A percentile compares a stretch with the other conserved stretches of the same genome.
Conservation (phyloP, 2,797 vertebrate genomes). For the Malurus splendens region DNA sequence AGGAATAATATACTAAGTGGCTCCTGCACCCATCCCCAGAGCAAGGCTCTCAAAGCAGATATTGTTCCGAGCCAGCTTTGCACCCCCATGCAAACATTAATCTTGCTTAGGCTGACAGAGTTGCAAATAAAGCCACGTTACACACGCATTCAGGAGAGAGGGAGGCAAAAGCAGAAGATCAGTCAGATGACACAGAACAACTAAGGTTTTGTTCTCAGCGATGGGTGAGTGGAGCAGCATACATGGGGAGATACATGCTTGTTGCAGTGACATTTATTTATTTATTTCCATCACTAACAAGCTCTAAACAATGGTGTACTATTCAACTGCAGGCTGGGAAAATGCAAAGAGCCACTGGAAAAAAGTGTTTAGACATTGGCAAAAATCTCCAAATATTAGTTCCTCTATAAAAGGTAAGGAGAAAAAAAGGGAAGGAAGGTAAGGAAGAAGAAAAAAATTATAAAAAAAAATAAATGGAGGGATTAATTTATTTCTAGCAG, state of each 20-base stretch:
- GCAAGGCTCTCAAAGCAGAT: constrained; percentile 18
- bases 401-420: neutral
- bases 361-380: neutral
- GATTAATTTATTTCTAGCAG: neutral
- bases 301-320: neutral
- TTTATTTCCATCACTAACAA: neutral
- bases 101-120: neutral
- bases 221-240: neutral
- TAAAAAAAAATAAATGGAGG: neutral
- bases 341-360: neutral
- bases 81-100: neutral
- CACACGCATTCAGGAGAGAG: neutral
- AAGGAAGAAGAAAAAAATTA: neutral
- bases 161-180: neutral
- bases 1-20: neutral
- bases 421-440: no score
- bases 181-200: constrained; percentile 24
- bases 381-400: neutral
- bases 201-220: neutral
- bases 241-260: neutral
- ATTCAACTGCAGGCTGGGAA: neutral
- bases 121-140: constrained; percentile 9
- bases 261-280: neutral
- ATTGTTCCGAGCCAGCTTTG: constrained; percentile 7
- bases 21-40: constrained; percentile 1